phyloP scores from a whole-genome alignment of 2,113 vertebrate genomes.

The Gymnarchus niloticus region DNA sequence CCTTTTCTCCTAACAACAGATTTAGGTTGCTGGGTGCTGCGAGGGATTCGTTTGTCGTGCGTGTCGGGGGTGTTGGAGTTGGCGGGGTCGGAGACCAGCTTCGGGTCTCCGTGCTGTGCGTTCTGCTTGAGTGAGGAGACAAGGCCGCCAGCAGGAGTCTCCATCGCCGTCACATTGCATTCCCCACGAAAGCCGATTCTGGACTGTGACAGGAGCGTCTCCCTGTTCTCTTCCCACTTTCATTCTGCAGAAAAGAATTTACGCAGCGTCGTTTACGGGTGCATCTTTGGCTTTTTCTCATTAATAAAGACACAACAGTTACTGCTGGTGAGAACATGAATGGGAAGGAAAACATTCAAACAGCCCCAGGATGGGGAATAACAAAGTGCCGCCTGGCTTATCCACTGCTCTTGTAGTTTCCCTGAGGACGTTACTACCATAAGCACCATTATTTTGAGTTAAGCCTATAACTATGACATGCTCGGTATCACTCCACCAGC shows the following conservation, averaged over 20 bases:
- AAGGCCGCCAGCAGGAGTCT: slow-evolving; percentile 52
- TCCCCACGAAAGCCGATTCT: slow-evolving; percentile 42
- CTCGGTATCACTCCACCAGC: not conserved
- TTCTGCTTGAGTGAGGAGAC: slow-evolving; percentile 53
- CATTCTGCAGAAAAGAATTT: slow-evolving; percentile 21
- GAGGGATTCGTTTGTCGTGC: slow-evolving; percentile 45
- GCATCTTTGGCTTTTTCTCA: not conserved
- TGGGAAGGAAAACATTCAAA: not conserved
- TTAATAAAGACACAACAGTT: not conserved
- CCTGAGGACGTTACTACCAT: no score
- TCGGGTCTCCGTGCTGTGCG: slow-evolving; percentile 25
- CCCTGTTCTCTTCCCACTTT: slow-evolving; percentile 26
- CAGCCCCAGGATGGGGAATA: not conserved
- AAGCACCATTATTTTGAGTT: not conserved
- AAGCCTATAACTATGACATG: not conserved
- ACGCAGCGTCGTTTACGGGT: not conserved
- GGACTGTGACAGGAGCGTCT: slow-evolving; percentile 42
- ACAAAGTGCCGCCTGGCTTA: no score
- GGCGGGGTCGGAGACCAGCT: slow-evolving; percentile 24
- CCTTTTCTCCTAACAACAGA: slow-evolving; percentile 46
- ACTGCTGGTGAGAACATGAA: not conserved
- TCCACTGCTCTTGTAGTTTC: no score
- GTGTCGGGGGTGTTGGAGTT: not conserved
- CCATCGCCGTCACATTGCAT: slow-evolving; percentile 59
- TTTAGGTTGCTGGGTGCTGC: slow-evolving; percentile 61